Evolutionary conservation across 2,797 vertebrate genomes (phyloP).

Genomic region (Taeniopygia guttata): DNA sequence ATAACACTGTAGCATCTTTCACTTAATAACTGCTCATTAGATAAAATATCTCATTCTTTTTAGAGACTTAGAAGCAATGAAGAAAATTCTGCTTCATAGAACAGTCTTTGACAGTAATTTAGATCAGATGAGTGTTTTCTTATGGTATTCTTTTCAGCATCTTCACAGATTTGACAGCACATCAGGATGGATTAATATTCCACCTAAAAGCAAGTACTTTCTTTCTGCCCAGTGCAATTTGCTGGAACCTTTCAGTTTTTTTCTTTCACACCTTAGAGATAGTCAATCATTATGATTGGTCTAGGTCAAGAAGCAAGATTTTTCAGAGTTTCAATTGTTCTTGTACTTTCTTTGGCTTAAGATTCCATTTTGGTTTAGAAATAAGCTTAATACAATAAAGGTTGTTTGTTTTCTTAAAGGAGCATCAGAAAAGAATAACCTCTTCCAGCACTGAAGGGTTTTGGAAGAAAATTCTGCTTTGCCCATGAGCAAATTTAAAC

Average conservation of each 20-base stretch:
- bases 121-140: slow-evolving; percentile 39
- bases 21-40: slow-evolving; percentile 45
- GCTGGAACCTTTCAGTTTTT: slow-evolving; percentile 40
- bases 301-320: slow-evolving; percentile 41
- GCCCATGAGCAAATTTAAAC: background rate
- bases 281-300: slow-evolving; percentile 62
- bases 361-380: slow-evolving; percentile 54
- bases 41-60: slow-evolving; percentile 17
- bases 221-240: slow-evolving; percentile 52
- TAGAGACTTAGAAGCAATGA: slow-evolving; percentile 25
- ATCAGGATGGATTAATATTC: slow-evolving; percentile 55
- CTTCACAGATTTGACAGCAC: slow-evolving; percentile 30
- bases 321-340: slow-evolving; percentile 59
- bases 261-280: slow-evolving; percentile 2
- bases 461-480: background rate
- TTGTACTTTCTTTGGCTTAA: slow-evolving; percentile 58
- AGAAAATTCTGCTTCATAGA: slow-evolving; percentile 33
- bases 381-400: background rate
- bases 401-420: slow-evolving; percentile 21
- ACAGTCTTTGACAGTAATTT: slow-evolving; percentile 58
- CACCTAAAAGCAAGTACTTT: slow-evolving; percentile 33
- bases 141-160: slow-evolving; percentile 37
- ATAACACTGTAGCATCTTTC: background rate
- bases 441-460: background rate
- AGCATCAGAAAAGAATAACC: background rate